Evolutionary conservation across 2,888 invertebrate genomes (phyloP), one percentile per base, ranked within the genome.

Genomic region (Rotaria sp.): DNA sequence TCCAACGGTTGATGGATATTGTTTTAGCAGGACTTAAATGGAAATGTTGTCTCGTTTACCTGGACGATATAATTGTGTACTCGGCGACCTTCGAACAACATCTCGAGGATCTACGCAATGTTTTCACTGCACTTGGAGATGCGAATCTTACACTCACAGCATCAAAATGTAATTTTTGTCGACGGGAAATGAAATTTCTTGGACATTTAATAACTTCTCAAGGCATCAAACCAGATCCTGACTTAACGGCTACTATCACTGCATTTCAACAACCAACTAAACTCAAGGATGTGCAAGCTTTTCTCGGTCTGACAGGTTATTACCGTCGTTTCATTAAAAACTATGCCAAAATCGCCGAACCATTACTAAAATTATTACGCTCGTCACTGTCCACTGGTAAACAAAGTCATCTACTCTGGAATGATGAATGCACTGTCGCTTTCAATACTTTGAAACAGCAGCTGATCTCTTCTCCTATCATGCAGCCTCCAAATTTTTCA

Each of bases 21-120:
- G 88, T 89, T 2, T 87, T 90, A 41, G 86, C 87, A 0, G 89
- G 88, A 0, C 75, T 90, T 30, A 87, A 88, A 21, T 88, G 87
- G 87, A 84, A 85, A 10, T 87, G 87, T 18, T 89, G 89, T 85
- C 89, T 91, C 45, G 89, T 90, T 0, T 91, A 90, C 85, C 84
- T 91, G 24, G 90, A 91, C 85, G 90, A 91, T 87, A 89, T 90
- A 18, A 88, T 91, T 21, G 86, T 89, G 0, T 88, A 86, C 67
- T 87, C 88, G 3, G 55, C 86, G 55, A 87, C 86, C 8, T 88
- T 88, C 75, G 87, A 88, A n/a, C 87, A 88, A 50, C 88, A 88
- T 84, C 18, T 88, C 15, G 38, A 86, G 3, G 84, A 87, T 50
- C 38, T 89, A 15, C 59, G n/a, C 50, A 2, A 75, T 24, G 87